Evolutionary conservation across 2,888 invertebrate species (phyloP).

Genomic region (Tetropium fuscum): DNA sequence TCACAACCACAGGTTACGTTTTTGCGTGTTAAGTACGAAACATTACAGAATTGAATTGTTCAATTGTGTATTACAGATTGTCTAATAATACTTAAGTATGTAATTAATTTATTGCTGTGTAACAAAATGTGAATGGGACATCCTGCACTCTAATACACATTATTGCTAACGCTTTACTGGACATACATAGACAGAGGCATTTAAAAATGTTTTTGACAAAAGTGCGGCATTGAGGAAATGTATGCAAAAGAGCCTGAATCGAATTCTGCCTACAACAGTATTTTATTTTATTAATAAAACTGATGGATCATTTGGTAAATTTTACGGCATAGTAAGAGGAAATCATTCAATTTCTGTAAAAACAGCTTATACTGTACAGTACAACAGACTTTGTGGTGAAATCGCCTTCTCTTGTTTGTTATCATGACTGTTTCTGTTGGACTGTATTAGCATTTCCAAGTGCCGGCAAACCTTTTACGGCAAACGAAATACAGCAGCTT

Average conservation of each 20-base stretch:
- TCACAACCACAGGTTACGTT: conserved; percentile 41
- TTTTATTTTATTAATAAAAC: too few species aligned
- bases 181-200: too few species aligned
- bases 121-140: conserved; percentile 22
- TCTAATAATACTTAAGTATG: conserved; percentile 30
- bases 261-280: too few species aligned
- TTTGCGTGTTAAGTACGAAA: conserved; percentile 30
- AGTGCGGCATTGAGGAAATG: too few species aligned
- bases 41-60: conserved; percentile 35
- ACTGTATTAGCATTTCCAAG: conserved; percentile 24
- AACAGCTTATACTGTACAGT: conserved; percentile 4
- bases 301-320: too few species aligned
- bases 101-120: conserved; percentile 31
- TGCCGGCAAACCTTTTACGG: conserved; percentile 23
- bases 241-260: too few species aligned
- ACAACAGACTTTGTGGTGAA: not conserved
- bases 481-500: conserved; percentile 33
- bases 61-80: conserved; percentile 38
- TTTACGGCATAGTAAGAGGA: too few species aligned
- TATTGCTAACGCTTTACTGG: too few species aligned
- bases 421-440: conserved; percentile 4
- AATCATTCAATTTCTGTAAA: too few species aligned
- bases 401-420: not conserved
- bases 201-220: too few species aligned
- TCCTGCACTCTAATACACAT: not conserved